A percentile compares a stretch with the other conserved stretches of the same genome.
These are phyloP conservation scores for Halcyon senegalensis DNA, from an alignment of 2,113 vertebrate species.

Conservation along the genomic window DNA sequence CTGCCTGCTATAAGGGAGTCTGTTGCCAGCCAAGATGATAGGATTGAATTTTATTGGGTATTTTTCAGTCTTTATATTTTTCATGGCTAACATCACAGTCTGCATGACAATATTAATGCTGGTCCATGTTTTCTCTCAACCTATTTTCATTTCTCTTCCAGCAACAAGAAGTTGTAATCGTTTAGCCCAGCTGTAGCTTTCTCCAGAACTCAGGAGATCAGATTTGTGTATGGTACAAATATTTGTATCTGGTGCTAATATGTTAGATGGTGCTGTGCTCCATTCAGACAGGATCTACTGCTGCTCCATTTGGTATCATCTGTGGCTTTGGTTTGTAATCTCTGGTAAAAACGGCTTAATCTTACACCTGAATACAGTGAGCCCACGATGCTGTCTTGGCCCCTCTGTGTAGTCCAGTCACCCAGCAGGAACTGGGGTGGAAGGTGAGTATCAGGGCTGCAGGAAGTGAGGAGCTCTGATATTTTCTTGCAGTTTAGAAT, in stretches of 20 bases:
- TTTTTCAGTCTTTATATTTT: background rate
- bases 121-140: background rate
- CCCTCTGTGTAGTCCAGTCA: too few species aligned
- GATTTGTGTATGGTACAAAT: background rate
- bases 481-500: background rate
- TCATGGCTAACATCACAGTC: background rate
- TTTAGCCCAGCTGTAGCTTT: background rate
- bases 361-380: background rate
- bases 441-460: background rate
- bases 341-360: background rate
- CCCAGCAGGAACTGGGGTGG: background rate
- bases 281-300: background rate
- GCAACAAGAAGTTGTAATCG: background rate
- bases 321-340: background rate
- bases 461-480: background rate
- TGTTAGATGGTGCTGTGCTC: background rate
- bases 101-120: background rate
- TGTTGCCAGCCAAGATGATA: background rate
- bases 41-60: background rate
- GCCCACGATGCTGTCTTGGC: background rate
- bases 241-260: background rate
- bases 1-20: background rate
- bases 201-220: background rate
- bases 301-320: background rate
- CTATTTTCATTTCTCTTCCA: background rate